Evolutionary conservation across 1,140 invertebrate genomes (phyloP).

Genomic region (Stratiolaelaps scimitus): DNA sequence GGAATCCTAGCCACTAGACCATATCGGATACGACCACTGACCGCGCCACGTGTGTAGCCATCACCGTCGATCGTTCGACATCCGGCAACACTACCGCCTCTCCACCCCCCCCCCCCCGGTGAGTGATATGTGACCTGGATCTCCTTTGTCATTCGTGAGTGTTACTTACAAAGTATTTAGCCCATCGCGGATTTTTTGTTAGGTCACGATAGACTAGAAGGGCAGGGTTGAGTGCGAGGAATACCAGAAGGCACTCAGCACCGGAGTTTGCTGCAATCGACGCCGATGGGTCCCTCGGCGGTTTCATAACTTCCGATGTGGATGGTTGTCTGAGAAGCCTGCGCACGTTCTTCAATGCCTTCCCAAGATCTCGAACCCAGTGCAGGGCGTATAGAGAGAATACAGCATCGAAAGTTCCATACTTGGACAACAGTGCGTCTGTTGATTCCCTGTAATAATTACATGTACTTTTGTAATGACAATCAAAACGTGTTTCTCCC

Average conservation of each 20-base stretch:
- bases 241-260: constrained; percentile 2
- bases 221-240: constrained; percentile 10
- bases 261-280: too few species aligned
- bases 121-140: too few species aligned
- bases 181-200: constrained; percentile 6
- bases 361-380: constrained; percentile 13
- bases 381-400: constrained; percentile 22
- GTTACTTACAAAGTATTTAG: constrained; percentile 14
- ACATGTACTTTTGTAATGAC: too few species aligned
- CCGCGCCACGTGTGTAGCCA: too few species aligned
- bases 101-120: too few species aligned
- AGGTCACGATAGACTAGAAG: constrained; percentile 1
- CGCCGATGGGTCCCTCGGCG: background rate
- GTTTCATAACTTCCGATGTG: too few species aligned
- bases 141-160: too few species aligned
- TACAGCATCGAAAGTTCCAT: constrained; percentile 12
- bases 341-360: background rate
- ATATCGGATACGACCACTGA: too few species aligned
- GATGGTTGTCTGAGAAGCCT: background rate
- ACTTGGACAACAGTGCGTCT: background rate
- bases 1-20: too few species aligned
- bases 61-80: too few species aligned
- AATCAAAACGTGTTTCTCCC: too few species aligned
- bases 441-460: constrained; percentile 16
- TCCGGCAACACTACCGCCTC: too few species aligned